These are phyloP conservation scores for Dromius quadrimaculatus DNA, from an alignment of 2,888 invertebrate genomes.

Conservation along the genomic window DNA sequence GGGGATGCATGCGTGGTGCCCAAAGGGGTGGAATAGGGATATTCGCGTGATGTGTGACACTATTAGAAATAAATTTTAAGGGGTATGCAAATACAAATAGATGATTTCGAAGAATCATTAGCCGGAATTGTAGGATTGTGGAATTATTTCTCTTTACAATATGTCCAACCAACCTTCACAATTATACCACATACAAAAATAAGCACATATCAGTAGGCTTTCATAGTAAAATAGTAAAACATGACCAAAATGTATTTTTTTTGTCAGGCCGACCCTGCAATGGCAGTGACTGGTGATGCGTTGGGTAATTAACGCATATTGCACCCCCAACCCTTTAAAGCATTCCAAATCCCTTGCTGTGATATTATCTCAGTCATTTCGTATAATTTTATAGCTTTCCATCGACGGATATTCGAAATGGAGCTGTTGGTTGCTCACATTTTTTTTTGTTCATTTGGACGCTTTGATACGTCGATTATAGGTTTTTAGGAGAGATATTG, in stretches of 20 bases:
- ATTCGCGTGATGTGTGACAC: neutral
- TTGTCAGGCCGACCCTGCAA: conserved; percentile 25
- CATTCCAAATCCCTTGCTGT: conserved; percentile 3
- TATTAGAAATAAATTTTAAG: too few relatives aligned
- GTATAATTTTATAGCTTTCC: conserved; percentile 51
- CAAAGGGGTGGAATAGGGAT: neutral
- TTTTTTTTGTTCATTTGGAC: conserved; percentile 38
- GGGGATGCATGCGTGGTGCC: neutral
- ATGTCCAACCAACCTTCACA: neutral
- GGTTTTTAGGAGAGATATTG: conserved; percentile 7
- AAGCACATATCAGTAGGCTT: neutral
- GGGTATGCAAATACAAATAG: too few relatives aligned
- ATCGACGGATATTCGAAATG: conserved; percentile 47
- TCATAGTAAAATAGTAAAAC: neutral
- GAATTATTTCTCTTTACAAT: neutral
- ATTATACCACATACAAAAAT: neutral
- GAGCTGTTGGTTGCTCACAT: conserved; percentile 6
- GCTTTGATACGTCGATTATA: conserved; percentile 45
- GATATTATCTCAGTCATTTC: conserved; percentile 48
- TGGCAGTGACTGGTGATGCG: conserved; percentile 33
- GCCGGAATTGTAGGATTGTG: too few relatives aligned
- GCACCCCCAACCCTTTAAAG: conserved; percentile 10
- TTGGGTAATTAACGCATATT: conserved; percentile 45
- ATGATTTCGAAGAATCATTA: too few relatives aligned
- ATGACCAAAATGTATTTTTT: conserved; percentile 24